Base-by-base conservation (phyloP, 1,140 invertebrate genomes). In the Heliothis virescens region DNA sequence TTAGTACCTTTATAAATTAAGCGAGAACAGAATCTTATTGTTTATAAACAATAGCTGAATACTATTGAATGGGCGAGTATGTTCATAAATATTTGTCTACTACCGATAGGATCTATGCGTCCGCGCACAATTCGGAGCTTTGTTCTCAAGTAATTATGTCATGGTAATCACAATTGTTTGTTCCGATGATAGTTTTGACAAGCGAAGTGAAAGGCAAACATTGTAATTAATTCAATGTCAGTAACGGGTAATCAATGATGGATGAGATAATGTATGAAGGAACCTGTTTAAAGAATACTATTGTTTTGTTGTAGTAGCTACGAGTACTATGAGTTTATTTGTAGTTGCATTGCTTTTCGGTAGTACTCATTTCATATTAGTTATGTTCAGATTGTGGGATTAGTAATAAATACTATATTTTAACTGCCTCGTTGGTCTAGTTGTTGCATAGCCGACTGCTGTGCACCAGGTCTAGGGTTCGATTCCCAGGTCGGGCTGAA, bases 81-180 rank as follows among this genome's bases (percentile, higher is more conserved):
- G 67, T 71, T 53, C 67, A 52, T 71, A 71, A 71, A 71, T 71
- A 71, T 71, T 71, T 71, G 67, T 71, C 48, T 52, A 67, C 9
- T 53, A 60, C 57, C 62, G 67, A 71, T 71, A 71, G n/a, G 18
- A 71, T 71, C 67, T 15, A 41, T 41, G 67, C 18, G 62, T 13
- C 3, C 57, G 47, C 18, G 48, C 18, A 71, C 48, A 29, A 71
- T 71, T 71, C 15, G 67, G 15, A 71, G 67, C 67, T 71, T 71
- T 71, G 67, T 71, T 71, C 67, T 71, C 62, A 5, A 29, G 47
- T 71, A 71, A 71, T 71, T 26, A 71, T 71, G 67, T 71, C 67
- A 71, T 71, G 67, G 67, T 18, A 47, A 71, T 71, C 21, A 50
- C 67, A 52, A 52, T 71, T 50, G 67, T 71, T 52, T 52, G n/a